Conservation (phyloP, 2,888 invertebrate species). For the Lasioglossum zephyrum region DNA sequence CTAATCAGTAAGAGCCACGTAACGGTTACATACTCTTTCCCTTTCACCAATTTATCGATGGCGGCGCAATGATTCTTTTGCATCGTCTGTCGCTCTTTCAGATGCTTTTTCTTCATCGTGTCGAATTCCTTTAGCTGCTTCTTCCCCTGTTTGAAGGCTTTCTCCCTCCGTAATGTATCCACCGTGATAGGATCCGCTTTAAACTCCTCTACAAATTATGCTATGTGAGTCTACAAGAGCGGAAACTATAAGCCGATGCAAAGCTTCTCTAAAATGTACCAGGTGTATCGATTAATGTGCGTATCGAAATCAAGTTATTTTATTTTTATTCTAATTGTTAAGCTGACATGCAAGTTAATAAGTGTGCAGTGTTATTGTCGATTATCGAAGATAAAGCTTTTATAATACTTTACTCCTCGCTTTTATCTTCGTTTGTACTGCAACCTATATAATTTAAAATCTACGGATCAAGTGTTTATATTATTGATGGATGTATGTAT, state of each 20-base stretch:
- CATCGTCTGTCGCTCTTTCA: constrained; percentile 87
- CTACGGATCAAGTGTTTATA: not conserved
- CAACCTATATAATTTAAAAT: not conserved
- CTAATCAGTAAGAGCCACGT: not conserved
- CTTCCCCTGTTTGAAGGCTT: constrained; percentile 85
- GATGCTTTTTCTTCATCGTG: constrained; percentile 86
- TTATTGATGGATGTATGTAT: not conserved
- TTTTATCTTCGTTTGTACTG: not conserved
- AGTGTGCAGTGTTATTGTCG: not conserved
- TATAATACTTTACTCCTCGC: not conserved
- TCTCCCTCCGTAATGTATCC: constrained; percentile 85
- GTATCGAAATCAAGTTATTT: not conserved
- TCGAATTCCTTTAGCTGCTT: constrained; percentile 88
- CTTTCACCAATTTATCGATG: constrained; percentile 87
- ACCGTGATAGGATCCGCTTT: constrained; percentile 85
- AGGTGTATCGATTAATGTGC: not conserved
- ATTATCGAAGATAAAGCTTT: not conserved
- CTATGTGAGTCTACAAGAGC: not conserved
- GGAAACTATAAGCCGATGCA: not conserved
- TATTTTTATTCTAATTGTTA: not conserved
- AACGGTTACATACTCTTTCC: constrained; percentile 84
- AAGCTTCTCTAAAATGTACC: not conserved
- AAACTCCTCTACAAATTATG: constrained; percentile 74
- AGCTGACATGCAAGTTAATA: not conserved
- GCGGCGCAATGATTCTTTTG: constrained; percentile 86